phyloP scores from a whole-genome alignment of 1,140 invertebrate genomes.

The Leptinotarsa defecta region DNA sequence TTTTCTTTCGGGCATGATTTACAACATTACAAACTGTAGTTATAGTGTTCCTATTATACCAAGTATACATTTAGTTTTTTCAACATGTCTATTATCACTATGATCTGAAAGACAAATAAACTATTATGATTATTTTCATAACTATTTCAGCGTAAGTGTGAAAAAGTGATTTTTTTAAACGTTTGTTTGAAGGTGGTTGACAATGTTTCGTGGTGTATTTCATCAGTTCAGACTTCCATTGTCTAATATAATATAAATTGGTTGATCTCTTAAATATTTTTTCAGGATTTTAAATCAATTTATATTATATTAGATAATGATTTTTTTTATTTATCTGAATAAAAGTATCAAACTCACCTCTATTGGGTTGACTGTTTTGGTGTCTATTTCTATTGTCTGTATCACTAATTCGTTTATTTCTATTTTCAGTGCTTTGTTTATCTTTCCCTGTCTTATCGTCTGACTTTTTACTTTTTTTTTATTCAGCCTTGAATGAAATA shows the following conservation, averaged over 20 bases:
- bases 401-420: background rate
- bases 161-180: background rate
- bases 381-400: background rate
- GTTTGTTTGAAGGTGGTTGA: too few species aligned
- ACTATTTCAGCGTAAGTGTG: background rate
- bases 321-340: background rate
- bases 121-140: too few species aligned
- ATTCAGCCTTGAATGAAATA: slow-evolving; percentile 8
- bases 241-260: too few species aligned
- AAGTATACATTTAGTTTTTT: background rate
- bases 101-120: background rate
- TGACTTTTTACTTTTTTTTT: background rate
- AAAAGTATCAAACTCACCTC: background rate
- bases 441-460: background rate
- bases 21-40: background rate
- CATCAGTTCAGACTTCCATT: too few species aligned
- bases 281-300: too few species aligned
- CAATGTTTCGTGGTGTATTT: too few species aligned
- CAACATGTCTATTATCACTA: background rate
- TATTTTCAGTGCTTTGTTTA: background rate
- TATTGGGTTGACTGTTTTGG: background rate
- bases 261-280: too few species aligned
- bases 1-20: too few species aligned
- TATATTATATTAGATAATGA: too few species aligned
- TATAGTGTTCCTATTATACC: background rate